Base-by-base conservation (phyloP, 1,140 invertebrate genomes). In the Drosophila obscura region DNA sequence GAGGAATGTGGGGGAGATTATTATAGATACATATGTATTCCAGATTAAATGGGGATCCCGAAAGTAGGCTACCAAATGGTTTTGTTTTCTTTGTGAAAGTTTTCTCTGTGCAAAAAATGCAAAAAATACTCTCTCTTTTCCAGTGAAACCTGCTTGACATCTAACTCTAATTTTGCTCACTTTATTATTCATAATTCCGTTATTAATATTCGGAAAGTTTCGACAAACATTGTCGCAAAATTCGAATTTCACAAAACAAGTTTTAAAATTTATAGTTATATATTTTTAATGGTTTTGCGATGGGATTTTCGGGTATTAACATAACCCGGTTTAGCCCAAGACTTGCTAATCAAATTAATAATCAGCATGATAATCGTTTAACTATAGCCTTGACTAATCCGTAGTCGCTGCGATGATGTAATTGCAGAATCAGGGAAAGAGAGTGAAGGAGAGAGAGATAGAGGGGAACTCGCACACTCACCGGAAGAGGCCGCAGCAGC, bases 401-500 rank as follows among this genome's bases (percentile, higher is more conserved):
- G 35, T 43, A 56, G 35, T 15, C 8, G 6, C 15, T 22, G n/a
- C 46, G 72, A 74, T 74, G 72, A 74, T 74, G 71, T 74, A 74
- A 74, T 59, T 69, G 26, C 16, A 56, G 19, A 52, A 16, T 44
- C 6, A 0, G 13, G 8, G 39, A 26, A 41, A 22, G 22, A 39
- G n/a, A 2, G 22, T 1, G 22, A 1, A 22, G 22, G 31, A 35
- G 31, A 4, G 31, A 35, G 31, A 2, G 35, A 4, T 0, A 13
- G 9, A 13, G 4, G 0, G 11, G 9, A 8, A 19, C 16, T 16
- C 46, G 28, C 35, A 81, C 78, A 81, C 82, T 87, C 67, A 85
- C 82, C 82, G 78, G 82, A 87, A 76, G 72, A 76, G 43, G 73
- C 73, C 43, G 73, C 35, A 52, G 82, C 78, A 31, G 78, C 74